Conservation (phyloP, 2,113 vertebrate species). For the Peromyscus leucopus region DNA sequence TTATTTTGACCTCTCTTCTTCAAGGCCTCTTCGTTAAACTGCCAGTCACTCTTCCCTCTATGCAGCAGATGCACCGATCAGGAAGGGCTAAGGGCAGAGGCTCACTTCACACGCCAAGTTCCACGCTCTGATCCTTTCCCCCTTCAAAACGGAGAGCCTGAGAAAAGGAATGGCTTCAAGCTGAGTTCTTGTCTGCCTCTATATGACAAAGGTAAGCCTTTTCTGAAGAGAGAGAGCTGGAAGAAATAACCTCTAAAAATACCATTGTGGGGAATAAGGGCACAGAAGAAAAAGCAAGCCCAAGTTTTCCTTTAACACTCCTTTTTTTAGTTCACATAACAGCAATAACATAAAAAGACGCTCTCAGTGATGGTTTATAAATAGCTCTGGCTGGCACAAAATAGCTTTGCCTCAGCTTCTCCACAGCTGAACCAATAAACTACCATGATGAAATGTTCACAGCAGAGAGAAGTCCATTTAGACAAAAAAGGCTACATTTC, state of each 20-base stretch:
- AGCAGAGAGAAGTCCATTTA: slow-evolving; percentile 86
- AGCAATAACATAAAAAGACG: slow-evolving; percentile 86
- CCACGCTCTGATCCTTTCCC: slow-evolving; percentile 72
- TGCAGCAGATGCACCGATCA: slow-evolving; percentile 35
- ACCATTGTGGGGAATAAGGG: slow-evolving; percentile 74
- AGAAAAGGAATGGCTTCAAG: slow-evolving; percentile 73
- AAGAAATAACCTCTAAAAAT: slow-evolving; percentile 86
- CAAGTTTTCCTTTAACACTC: slow-evolving; percentile 84
- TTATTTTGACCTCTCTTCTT: slow-evolving; percentile 59
- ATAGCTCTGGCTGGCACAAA: slow-evolving; percentile 87
- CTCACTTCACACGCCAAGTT: slow-evolving; percentile 56
- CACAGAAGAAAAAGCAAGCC: slow-evolving; percentile 74
- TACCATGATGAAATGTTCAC: slow-evolving; percentile 84
- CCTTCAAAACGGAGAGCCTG: slow-evolving; percentile 64
- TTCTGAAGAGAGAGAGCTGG: slow-evolving; percentile 73
- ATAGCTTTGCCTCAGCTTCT: slow-evolving; percentile 86
- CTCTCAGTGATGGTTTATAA: slow-evolving; percentile 89
- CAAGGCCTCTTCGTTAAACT: slow-evolving; percentile 23
- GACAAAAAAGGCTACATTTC: slow-evolving; percentile 85
- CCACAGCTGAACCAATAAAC: slow-evolving; percentile 87
- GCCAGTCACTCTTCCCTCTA: slow-evolving; percentile 13
- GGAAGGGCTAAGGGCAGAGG: slow-evolving; percentile 62
- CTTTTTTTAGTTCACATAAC: slow-evolving; percentile 84
- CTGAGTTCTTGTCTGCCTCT: slow-evolving; percentile 75
- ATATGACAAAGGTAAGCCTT: slow-evolving; percentile 71